Evolutionary conservation across 1,140 invertebrate species (phyloP).

Genomic region (Tetragnatha versicolor): DNA sequence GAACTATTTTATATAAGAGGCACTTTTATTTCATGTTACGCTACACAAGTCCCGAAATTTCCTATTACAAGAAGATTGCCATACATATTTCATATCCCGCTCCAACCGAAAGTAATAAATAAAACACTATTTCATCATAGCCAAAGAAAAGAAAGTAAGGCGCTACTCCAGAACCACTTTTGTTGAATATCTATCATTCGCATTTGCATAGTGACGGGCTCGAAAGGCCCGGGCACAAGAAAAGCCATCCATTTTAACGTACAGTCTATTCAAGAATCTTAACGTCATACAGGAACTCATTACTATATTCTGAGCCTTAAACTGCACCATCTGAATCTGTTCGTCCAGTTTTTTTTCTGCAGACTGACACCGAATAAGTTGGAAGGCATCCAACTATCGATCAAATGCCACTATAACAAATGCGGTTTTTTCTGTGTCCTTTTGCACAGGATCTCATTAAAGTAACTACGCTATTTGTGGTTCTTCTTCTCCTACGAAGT

Average conservation of each 20-base stretch:
- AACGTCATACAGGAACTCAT: background rate
- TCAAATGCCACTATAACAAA: conserved; percentile 1
- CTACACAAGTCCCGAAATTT: no score
- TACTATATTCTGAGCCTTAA: conserved; percentile 10
- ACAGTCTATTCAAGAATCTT: conserved; percentile 11
- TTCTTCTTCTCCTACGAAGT: conserved; percentile 9
- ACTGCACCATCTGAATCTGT: background rate
- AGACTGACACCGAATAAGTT: conserved; percentile 27
- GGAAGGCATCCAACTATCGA: conserved; percentile 33
- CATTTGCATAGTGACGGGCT: conserved; percentile 2
- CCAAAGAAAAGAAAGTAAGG: background rate
- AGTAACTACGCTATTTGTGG: conserved; percentile 21
- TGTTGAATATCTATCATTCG: background rate
- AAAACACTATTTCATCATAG: conserved; percentile 8
- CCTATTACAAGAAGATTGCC: conserved; percentile 2
- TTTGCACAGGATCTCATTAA: background rate
- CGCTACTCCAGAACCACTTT: background rate
- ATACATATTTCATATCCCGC: conserved; percentile 20
- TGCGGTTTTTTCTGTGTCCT: background rate
- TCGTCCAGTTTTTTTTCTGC: background rate
- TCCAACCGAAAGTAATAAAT: background rate
- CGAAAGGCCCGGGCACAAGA: background rate
- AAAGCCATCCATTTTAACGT: conserved; percentile 13
- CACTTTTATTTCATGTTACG: no score
- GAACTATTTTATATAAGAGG: no score